A percentile compares a stretch with the other conserved stretches of the same genome.
Evolutionary conservation across 2,113 vertebrate species (phyloP).

Genomic region (Ailurus styani): DNA sequence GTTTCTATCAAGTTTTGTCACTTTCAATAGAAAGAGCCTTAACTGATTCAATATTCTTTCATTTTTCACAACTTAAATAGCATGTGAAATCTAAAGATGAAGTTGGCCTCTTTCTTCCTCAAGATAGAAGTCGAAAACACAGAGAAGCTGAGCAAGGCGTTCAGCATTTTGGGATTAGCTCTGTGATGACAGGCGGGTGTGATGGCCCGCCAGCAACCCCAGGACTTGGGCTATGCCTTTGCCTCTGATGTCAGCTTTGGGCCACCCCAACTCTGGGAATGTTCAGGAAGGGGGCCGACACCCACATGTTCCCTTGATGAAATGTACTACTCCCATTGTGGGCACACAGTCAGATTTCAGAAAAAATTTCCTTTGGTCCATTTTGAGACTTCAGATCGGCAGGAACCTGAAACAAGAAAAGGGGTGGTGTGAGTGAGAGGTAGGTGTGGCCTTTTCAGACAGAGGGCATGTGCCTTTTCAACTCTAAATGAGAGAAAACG

Average conservation of each 20-base stretch:
- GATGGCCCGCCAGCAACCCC: rapidly evolving
- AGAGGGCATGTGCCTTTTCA: not conserved
- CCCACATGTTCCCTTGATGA: rapidly evolving
- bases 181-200: rapidly evolving
- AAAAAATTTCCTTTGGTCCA: not conserved
- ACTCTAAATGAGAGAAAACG: not conserved
- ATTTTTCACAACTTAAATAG: constrained; percentile 30
- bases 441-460: not conserved
- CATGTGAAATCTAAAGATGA: constrained; percentile 34
- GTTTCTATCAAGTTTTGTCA: constrained; percentile 57
- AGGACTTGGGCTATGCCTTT: not conserved
- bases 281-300: rapidly evolving
- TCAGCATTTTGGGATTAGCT: rapidly evolving
- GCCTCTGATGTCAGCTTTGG: constrained; percentile 4
- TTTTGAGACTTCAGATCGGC: not conserved
- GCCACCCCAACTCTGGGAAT: rapidly evolving
- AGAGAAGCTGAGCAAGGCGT: not conserved
- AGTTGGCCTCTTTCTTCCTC: not conserved
- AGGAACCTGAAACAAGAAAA: not conserved
- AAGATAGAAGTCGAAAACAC: not conserved
- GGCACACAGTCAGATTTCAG: no score
- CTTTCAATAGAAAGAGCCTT: constrained; percentile 28
- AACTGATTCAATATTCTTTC: constrained; percentile 17
- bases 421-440: not conserved
- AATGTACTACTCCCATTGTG: not conserved